phyloP scores from a whole-genome alignment of 2,888 invertebrate genomes.

The Phalera bucephala region DNA sequence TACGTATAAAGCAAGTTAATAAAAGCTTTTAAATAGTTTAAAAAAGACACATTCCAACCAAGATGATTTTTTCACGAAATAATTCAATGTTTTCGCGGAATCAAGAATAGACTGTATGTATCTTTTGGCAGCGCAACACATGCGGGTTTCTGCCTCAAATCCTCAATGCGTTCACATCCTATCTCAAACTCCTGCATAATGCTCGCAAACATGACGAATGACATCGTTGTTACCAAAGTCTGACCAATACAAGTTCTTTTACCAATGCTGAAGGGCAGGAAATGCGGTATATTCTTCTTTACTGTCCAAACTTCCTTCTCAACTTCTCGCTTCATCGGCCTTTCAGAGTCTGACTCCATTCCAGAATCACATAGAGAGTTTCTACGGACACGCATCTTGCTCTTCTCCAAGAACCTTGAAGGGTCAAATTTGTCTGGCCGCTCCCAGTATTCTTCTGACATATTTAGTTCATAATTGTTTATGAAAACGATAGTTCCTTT shows the following conservation, averaged over 20 bases:
- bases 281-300: slow-evolving; percentile 85
- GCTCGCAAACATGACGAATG: slow-evolving; percentile 88
- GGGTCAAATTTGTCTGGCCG: slow-evolving; percentile 89
- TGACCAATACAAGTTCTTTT: slow-evolving; percentile 94
- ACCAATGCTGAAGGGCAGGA: slow-evolving; percentile 93
- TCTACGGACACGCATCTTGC: slow-evolving; percentile 55
- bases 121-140: slow-evolving; percentile 90
- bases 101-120: slow-evolving; percentile 85
- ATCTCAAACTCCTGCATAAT: slow-evolving; percentile 88
- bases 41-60: slow-evolving; percentile 14
- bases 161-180: slow-evolving; percentile 73
- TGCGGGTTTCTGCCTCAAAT: slow-evolving; percentile 84
- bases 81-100: slow-evolving; percentile 71
- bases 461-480: slow-evolving; percentile 92
- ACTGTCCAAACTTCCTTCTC: slow-evolving; percentile 69
- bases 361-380: slow-evolving; percentile 81
- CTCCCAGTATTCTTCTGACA: slow-evolving; percentile 88
- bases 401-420: slow-evolving; percentile 86
- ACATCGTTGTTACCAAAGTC: slow-evolving; percentile 89
- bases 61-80: slow-evolving; percentile 15
- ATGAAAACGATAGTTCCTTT: slow-evolving; percentile 92
- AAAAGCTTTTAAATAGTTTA: no score
- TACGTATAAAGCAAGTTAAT: no score
- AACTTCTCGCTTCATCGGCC: slow-evolving; percentile 46
- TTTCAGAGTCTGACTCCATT: slow-evolving; percentile 77